Evolutionary conservation across 2,888 invertebrate species (phyloP).

Genomic region (Ryuthela nishihirai): DNA sequence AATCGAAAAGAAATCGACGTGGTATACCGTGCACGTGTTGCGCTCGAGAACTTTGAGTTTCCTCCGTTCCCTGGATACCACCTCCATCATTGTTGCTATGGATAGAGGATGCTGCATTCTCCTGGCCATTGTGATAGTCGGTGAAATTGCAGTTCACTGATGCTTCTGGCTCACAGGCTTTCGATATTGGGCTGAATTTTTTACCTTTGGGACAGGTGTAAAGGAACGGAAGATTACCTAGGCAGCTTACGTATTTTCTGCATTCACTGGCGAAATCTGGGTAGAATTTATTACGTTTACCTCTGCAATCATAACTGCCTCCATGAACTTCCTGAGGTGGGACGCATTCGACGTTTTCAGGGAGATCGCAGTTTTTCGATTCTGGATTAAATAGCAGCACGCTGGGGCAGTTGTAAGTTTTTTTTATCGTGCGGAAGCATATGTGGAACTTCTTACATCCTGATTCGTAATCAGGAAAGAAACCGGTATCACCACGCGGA

Average conservation of each 20-base stretch:
- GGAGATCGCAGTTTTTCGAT: constrained; percentile 40
- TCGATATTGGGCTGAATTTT: constrained; percentile 22
- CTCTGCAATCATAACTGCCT: constrained; percentile 14
- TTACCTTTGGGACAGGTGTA: constrained; percentile 35
- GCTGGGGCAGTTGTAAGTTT: constrained; percentile 39
- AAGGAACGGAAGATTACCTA: constrained; percentile 13
- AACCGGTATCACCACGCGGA: constrained; percentile 32
- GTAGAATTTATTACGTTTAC: constrained; percentile 14
- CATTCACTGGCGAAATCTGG: constrained; percentile 32
- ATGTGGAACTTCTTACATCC: constrained; percentile 40
- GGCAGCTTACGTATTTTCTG: constrained; percentile 33
- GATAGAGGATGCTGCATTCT: not conserved
- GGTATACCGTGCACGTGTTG: constrained; percentile 35
- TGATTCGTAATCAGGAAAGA: constrained; percentile 39
- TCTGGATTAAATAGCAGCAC: constrained; percentile 39
- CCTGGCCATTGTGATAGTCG: not conserved
- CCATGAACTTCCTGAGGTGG: constrained; percentile 11
- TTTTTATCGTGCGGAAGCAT: constrained; percentile 33
- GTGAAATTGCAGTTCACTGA: constrained; percentile 17
- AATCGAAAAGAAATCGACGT: constrained; percentile 30
- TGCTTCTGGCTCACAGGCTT: constrained; percentile 17
- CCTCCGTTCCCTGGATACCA: no score
- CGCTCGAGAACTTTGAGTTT: not conserved
- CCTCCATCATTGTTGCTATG: no score
- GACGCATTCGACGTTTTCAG: constrained; percentile 38